Evolutionary conservation across 1,140 invertebrate genomes (phyloP).

Genomic region (Bactericera cockerelli): DNA sequence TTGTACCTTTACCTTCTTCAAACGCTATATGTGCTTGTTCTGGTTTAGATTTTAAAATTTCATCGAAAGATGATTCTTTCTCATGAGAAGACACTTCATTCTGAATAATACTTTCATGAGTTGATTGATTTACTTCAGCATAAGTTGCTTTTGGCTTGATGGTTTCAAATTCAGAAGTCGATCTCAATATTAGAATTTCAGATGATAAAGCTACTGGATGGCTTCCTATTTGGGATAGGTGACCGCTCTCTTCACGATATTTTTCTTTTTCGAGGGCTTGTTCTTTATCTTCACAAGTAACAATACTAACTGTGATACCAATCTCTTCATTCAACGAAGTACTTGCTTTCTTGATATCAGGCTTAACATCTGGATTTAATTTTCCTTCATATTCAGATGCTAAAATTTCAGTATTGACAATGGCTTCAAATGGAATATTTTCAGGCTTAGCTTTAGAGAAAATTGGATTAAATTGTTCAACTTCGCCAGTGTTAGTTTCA

Average conservation of each 20-base stretch:
- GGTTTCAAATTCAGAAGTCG: constrained; percentile 25
- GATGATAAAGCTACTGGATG: constrained; percentile 23
- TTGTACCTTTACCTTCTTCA: constrained; percentile 23
- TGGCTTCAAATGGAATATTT: constrained; percentile 9
- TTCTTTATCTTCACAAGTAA: constrained; percentile 28
- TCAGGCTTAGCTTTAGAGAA: constrained; percentile 3
- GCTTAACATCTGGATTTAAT: constrained; percentile 13
- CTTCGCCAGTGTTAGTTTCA: neutral
- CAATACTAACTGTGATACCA: constrained; percentile 26
- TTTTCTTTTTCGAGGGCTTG: constrained; percentile 21
- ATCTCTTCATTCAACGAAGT: constrained; percentile 23
- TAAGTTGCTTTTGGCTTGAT: constrained; percentile 23
- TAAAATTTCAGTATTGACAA: constrained; percentile 9
- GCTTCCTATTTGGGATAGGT: constrained; percentile 17
- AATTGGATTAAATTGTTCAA: constrained; percentile 7
- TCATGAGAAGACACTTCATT: constrained; percentile 33
- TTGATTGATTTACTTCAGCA: constrained; percentile 31
- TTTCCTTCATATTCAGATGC: constrained; percentile 10
- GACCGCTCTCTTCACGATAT: constrained; percentile 21
- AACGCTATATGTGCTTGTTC: constrained; percentile 25
- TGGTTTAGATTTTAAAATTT: constrained; percentile 23
- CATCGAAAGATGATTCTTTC: constrained; percentile 32
- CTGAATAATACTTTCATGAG: constrained; percentile 34
- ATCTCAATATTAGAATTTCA: constrained; percentile 29
- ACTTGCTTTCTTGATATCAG: constrained; percentile 14